Evolutionary conservation across 2,113 vertebrate genomes (phyloP).

Genomic region (Dicaeum eximium): DNA sequence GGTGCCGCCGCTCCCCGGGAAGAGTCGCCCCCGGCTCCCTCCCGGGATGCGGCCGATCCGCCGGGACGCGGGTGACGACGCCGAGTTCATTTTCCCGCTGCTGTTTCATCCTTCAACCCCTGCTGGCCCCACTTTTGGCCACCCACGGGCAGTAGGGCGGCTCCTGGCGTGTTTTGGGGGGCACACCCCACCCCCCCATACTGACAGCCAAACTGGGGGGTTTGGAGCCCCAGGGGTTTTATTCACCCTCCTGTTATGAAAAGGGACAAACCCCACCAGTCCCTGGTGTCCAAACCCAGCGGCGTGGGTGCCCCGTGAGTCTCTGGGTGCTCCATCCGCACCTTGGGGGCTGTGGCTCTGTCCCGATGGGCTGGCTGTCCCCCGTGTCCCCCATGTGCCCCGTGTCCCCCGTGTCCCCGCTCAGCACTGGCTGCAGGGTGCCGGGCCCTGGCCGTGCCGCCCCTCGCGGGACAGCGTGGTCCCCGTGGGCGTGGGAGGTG

Average conservation of each 20-base stretch:
- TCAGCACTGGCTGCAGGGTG: background rate
- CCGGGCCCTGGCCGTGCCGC: background rate
- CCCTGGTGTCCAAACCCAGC: background rate
- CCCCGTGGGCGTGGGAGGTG: conserved; percentile 73
- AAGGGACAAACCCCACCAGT: background rate
- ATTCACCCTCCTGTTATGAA: background rate
- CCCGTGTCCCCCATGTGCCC: background rate
- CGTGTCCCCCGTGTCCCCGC: background rate
- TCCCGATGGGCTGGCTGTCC: background rate
- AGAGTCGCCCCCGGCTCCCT: background rate
- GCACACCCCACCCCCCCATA: background rate
- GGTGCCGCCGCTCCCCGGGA: background rate
- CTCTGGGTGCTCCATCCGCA: background rate
- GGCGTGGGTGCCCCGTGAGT: background rate
- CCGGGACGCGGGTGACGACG: rapidly evolving
- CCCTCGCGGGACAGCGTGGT: conserved; percentile 24
- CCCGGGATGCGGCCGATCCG: background rate
- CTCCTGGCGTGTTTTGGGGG: background rate
- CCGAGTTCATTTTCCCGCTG: background rate
- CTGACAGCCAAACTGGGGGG: background rate
- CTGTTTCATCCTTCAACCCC: background rate
- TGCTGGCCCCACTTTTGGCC: rapidly evolving
- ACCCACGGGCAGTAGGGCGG: rapidly evolving
- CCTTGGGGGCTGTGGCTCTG: background rate
- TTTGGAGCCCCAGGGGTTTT: background rate